These are phyloP conservation scores for Hydrozoanthus tunicans DNA, from an alignment of 64 coral and sea anemone genomes.

Conservation along the genomic window DNA sequence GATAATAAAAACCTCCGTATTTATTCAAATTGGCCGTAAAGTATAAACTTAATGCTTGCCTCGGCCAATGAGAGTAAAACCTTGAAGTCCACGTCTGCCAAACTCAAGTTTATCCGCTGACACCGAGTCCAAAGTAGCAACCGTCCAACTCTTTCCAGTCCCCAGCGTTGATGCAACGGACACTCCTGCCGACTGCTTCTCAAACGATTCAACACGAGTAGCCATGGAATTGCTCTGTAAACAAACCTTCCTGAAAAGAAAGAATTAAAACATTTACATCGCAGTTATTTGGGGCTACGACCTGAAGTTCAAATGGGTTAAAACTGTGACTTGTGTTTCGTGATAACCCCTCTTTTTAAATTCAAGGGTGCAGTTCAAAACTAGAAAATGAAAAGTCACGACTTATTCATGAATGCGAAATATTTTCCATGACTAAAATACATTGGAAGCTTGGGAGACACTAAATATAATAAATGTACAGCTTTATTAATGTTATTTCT, in stretches of 20 bases:
- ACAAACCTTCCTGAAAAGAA: constrained; percentile 3
- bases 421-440: too few species aligned
- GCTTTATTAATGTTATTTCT: too few species aligned
- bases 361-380: too few species aligned
- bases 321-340: too few species aligned
- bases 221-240: constrained; percentile 30
- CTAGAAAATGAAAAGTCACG: too few species aligned
- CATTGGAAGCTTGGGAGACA: too few species aligned
- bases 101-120: constrained; percentile 33
- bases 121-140: not conserved
- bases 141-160: constrained; percentile 30
- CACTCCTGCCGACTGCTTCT: constrained; percentile 37
- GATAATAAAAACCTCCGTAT: too few species aligned
- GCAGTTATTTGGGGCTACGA: too few species aligned
- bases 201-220: not conserved
- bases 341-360: too few species aligned
- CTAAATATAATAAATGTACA: too few species aligned
- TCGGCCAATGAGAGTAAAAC: not conserved
- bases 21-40: not conserved
- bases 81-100: constrained; percentile 20
- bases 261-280: not conserved
- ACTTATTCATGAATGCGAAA: too few species aligned
- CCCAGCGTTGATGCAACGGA: constrained; percentile 4
- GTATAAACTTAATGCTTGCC: not conserved
- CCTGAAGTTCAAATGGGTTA: too few species aligned